These are phyloP conservation scores for Amiota minor DNA, from an alignment of 2,888 invertebrate species.

Conservation along the genomic window DNA sequence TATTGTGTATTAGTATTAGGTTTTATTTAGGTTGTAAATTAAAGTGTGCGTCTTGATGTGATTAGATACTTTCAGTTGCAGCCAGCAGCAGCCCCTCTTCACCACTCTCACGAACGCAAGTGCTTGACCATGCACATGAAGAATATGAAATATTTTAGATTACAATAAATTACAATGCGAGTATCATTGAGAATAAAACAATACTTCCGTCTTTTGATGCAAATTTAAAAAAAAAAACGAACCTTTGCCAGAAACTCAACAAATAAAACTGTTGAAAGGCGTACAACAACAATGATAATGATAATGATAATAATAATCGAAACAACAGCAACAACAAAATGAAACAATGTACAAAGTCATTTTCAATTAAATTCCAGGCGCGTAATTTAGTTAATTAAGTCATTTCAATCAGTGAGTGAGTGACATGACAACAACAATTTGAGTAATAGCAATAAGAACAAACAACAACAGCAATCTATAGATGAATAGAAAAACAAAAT, in stretches of 20 bases:
- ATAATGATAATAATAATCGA: background rate
- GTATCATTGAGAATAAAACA: background rate
- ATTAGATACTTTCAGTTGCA: no score
- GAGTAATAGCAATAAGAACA: conserved; percentile 9
- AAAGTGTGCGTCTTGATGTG: no score
- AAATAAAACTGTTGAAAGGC: conserved; percentile 15
- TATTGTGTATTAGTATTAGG: no score
- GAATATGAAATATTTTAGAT: no score
- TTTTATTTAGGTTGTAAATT: no score
- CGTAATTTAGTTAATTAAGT: conserved; percentile 73
- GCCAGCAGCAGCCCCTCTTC: no score
- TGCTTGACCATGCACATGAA: no score
- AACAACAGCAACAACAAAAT: conserved; percentile 7
- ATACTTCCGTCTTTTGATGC: conserved; percentile 3
- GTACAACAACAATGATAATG: background rate
- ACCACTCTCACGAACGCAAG: no score
- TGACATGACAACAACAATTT: conserved; percentile 26
- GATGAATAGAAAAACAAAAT: conserved; percentile 22
- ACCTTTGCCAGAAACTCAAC: background rate
- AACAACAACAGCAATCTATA: conserved; percentile 9
- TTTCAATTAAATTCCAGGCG: conserved; percentile 68
- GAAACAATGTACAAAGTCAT: conserved; percentile 26
- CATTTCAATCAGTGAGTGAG: conserved; percentile 60
- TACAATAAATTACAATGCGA: no score
- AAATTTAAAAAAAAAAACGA: no score